Evolutionary conservation across 2,888 invertebrate genomes (phyloP), one percentile per base, ranked within the genome.

Genomic region (Drosophila mimica): DNA sequence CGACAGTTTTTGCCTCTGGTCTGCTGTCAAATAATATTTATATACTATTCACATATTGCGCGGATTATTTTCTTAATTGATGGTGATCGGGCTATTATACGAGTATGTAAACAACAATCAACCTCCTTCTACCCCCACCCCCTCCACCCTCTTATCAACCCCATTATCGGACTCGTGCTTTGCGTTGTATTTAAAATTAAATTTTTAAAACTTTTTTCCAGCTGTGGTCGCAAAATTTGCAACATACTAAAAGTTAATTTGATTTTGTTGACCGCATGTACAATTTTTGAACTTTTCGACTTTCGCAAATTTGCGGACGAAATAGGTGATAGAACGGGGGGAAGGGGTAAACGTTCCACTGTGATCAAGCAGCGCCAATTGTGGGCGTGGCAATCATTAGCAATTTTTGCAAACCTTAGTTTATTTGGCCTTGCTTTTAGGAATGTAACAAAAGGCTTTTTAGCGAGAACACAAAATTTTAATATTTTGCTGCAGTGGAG

Each of bases 1-100:
- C 65, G 64, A 74, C 68, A 72, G 66, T 76, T 86, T 86, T 78
- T 70, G 62, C 63, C 70, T 43, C 34, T 58, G 25, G 54, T n/a
- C 58, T 57, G 66, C 65, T 81, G 84, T 80, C 80, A 80, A 83
- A 80, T 80, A 86, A 83, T 83, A 89, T 86, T 88, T 81, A 77
- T 79, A 80, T 78, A 87, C 74, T 81, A 83, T 81, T 74, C 80
- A 59, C 76, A 81, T 81, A 79, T 83, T 87, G 76, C 74, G 79
- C 58, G 84, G 87, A 89, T 84, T 89, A 87, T 81, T 81, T 89
- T 87, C 75, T 82, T 81, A 89, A 87, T 87, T 89, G 76, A 82
- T 82, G 76, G 74, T 74, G 88, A 87, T 80, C 87, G 82, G 76
- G 60, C 79, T 79, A 83, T 83, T 81, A 83, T 74, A 72, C 51